Base-by-base conservation (phyloP, 1,140 invertebrate species). In the Steinernema khuongi region DNA sequence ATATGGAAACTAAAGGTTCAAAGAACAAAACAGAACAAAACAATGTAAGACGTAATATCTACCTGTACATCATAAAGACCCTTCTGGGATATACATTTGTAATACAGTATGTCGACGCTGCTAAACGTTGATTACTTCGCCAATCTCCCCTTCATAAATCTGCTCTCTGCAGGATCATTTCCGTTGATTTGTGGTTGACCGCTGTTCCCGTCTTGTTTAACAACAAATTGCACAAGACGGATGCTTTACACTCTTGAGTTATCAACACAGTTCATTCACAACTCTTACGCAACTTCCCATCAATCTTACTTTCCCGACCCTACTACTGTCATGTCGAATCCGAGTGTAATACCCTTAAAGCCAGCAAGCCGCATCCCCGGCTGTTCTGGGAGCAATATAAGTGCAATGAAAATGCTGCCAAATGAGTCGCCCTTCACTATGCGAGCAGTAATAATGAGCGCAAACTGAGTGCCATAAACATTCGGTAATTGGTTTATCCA, bases 231-330 rank as follows among this genome's bases (percentile, higher is more conserved):
- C 14, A 60, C 14, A 41, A 41, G 36, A 60, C 26, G 14, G 50
- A 60, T 60, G 50, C 50, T 60, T 60, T 60, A 22, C 4, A 14
- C 19, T 7, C 50, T 22, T 7, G n/a, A 41, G n/a, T 41, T 41
- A 60, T 60, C 50, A 26, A 60, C 50, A 60, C 50, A 41, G 7
- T 41, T 11, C 36, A 22, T 60, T 60, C 50, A 11, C 50, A 60
- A 60, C 50, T 60, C 50, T 60, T 60, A 60, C 50, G 50, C 50
- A 60, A 60, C 26, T 60, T 22, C 22, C 22, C 50, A 60, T 60
- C 50, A 60, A 60, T 60, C 50, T 60, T 60, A 4, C 26, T 11
- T n/a, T 41, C 50, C 50, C 4, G 14, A 60, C 19, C 50, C 50
- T n/a, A 60, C 14, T 22, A 60, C 14, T 4, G 4, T 14, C 26